Evolutionary conservation across 2,797 vertebrate species (phyloP), one percentile per base, ranked within the genome.

Genomic region (Eulemur coronatus): DNA sequence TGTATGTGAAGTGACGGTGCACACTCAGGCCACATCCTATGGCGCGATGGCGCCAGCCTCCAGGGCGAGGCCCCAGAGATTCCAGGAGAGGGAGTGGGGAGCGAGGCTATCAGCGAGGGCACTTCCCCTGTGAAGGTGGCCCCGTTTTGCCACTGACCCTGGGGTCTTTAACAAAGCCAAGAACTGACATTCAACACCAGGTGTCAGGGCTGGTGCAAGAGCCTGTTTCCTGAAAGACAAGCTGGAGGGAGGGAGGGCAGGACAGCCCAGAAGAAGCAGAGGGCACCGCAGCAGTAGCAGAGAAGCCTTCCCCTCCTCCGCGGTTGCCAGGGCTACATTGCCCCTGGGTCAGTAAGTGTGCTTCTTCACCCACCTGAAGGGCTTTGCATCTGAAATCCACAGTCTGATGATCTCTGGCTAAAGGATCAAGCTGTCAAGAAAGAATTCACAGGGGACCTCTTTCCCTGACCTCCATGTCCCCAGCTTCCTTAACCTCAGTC

Each of bases 11-110:
- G 35, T 38, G 50, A 24, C 1, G 7, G n/a, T 5, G 0, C 33
- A 48, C 17, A 2, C 80, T 96, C 72, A 82, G 97, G 95, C 96
- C 94, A 91, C 94, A 94, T 94, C 96, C 92, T 95, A n/a, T 15
- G n/a, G 63, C 75, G 86, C 1, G 5, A 72, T 10, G 24, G 72
- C 8, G 0, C 52, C 46, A 8, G 89, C 76, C 70, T 22, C 2
- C 63, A 35, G 63, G 33, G 63, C 63, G 8, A 18, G 17, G 48
- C 52, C 89, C 46, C 13, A 38, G 46, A 57, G 12, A 57, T 57
- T 67, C 46, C 20, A n/a, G 33, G 22, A 65, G 26, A 73, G 26
- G 70, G 41, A 57, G 33, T 30, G 9, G 1, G 11, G 43, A 7
- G 30, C 6, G 5, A 48, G 33, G 48, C 8, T 33, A 33, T 5